These are phyloP conservation scores for Anisognathus igniventris DNA, from an alignment of 2,797 vertebrate species.

Conservation along the genomic window DNA sequence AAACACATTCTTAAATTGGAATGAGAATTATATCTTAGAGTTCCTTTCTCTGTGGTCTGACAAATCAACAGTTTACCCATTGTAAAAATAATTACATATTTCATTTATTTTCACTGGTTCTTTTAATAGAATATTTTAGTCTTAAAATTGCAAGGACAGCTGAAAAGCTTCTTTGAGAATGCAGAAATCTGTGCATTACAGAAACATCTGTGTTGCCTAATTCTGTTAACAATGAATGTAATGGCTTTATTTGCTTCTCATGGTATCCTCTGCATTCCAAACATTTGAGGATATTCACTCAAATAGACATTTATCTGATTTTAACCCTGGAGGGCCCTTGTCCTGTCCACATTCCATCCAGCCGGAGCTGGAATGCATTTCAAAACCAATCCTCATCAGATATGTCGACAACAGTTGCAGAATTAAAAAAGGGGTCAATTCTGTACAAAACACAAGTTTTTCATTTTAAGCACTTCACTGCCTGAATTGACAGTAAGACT, in stretches of 20 bases:
- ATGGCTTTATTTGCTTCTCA: conserved; percentile 35
- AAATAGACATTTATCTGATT: neutral
- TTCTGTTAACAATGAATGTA: conserved; percentile 38
- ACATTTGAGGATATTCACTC: neutral
- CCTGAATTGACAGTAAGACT: neutral
- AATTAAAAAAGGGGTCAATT: neutral
- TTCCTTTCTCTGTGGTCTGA: conserved; percentile 59
- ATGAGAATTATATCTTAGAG: conserved; percentile 57
- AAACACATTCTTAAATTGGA: conserved; percentile 48
- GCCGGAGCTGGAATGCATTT: neutral
- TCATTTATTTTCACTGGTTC: conserved; percentile 73
- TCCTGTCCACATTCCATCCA: neutral
- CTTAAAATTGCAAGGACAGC: conserved; percentile 67
- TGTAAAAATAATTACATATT: conserved; percentile 75
- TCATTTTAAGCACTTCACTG: neutral
- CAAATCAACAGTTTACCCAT: conserved; percentile 70
- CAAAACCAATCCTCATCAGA: neutral
- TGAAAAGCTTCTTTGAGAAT: conserved; percentile 65
- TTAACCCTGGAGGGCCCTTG: neutral
- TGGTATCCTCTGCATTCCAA: neutral
- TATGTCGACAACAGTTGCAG: neutral
- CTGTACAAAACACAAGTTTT: neutral
- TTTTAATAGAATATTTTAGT: conserved; percentile 75
- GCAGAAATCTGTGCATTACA: conserved; percentile 28
- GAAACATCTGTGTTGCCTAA: conserved; percentile 56